Evolutionary conservation across 2,113 vertebrate species (phyloP), one percentile per base, ranked within the genome.

Genomic region (Rhineura floridana): DNA sequence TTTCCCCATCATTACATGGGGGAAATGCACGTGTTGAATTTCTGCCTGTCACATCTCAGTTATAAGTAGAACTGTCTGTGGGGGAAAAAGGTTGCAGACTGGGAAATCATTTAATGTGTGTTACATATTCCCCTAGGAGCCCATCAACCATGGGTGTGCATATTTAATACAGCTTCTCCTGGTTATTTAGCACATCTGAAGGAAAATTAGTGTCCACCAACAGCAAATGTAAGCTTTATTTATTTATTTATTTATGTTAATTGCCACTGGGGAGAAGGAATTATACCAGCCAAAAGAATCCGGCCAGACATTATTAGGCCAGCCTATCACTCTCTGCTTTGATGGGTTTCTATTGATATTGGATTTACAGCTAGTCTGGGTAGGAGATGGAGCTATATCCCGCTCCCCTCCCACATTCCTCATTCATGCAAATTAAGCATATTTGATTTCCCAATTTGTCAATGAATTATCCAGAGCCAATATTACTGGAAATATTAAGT

Each of bases 401-500:
- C 15, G 21, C 23, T 70, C 65, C 67, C 13, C 59, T 36, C 69
- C 44, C 33, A 78, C n/a, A 67, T 46, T n/a, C 25, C 44, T 46
- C 59, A 30, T 23, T 23, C n/a, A 23, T 6, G 62, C 46, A 59
- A 33, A 82, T 82, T 82, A 65, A 82, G 39, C 39, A 65, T 17
- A 63, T 46, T 65, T 65, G 59, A n/a, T 46, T 67, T 82, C 81
- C 44, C 28, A 83, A 67, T 83, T 67, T 44, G 69, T 42, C 23
- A 44, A 44, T 83, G 42, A 67, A 48, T 80, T 21, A 48, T 44
- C 50, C n/a, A 81, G 77, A 69, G 39, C 4, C 36, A 59, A 48
- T n/a, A n/a, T 87, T 81, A 81, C 36, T 72, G 25, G 65, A n/a
- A 81, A 81, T 42, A 44, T 69, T 79, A 72, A 70, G 48, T 55